Percentiles rank a stretch among this genome's conserved stretches.
Conservation (phyloP, 92 coral and sea anemone genomes). For the Muricea muricata region DNA sequence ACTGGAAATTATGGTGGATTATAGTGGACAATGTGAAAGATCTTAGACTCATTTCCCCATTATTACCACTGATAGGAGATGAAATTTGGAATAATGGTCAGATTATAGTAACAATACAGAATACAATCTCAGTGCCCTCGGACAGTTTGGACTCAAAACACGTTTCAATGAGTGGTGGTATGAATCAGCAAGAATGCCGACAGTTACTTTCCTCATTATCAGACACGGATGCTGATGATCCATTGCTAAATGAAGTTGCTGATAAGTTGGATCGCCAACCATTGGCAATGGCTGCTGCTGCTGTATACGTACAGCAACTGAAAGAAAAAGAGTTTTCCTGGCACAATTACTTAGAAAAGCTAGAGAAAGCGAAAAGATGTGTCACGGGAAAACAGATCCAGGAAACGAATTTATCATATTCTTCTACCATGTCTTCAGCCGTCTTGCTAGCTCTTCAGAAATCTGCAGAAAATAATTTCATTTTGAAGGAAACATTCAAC, state of each 20-base stretch:
- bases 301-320: constrained; percentile 29
- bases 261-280: constrained; percentile 66
- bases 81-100: constrained; percentile 40
- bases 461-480: not conserved
- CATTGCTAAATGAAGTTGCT: constrained; percentile 38
- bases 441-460: constrained; percentile 33
- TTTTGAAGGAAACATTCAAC: not conserved
- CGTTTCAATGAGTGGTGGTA: constrained; percentile 52
- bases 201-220: constrained; percentile 47
- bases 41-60: not conserved
- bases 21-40: constrained; percentile 62
- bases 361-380: constrained; percentile 11
- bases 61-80: constrained; percentile 30
- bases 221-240: constrained; percentile 23
- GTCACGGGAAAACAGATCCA: constrained; percentile 32
- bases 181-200: constrained; percentile 49
- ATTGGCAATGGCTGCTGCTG: constrained; percentile 69
- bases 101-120: constrained; percentile 46
- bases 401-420: constrained; percentile 35
- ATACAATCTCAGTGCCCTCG: constrained; percentile 33
- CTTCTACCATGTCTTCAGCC: constrained; percentile 41
- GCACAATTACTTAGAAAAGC: not conserved
- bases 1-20: constrained; percentile 51
- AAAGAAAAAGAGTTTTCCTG: not conserved
- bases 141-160: constrained; percentile 4